phyloP scores from a whole-genome alignment of 2,113 vertebrate genomes.

The Gulo gulo region DNA sequence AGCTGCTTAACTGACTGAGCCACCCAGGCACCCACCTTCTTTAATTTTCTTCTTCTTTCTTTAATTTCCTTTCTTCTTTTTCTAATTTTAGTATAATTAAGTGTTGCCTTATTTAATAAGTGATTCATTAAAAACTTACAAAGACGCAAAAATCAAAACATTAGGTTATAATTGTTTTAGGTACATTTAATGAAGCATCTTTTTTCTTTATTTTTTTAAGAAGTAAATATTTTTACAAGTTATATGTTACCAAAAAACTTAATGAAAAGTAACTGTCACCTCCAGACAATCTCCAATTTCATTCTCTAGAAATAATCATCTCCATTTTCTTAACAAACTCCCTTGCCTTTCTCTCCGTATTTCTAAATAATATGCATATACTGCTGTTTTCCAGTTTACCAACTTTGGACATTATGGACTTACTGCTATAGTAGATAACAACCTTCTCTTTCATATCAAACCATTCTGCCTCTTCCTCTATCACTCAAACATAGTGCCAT shows the following conservation, averaged over 20 bases:
- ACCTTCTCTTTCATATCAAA: not conserved
- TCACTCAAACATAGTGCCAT: not conserved
- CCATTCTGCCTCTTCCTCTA: not conserved
- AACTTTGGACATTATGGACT: not conserved
- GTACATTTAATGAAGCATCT: not conserved
- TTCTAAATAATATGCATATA: not conserved
- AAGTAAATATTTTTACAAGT: not conserved
- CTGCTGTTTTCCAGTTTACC: not conserved
- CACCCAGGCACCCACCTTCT: too few relatives aligned
- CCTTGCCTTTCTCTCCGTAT: not conserved
- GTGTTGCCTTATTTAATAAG: not conserved
- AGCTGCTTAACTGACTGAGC: too few relatives aligned
- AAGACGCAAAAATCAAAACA: not conserved
- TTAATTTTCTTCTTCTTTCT: not conserved
- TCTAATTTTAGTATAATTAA: not conserved
- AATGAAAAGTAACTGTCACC: not conserved
- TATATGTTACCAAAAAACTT: not conserved
- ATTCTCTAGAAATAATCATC: not conserved
- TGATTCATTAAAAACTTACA: slow-evolving; percentile 7
- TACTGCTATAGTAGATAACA: not conserved
- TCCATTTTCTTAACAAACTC: not conserved
- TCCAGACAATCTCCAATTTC: not conserved
- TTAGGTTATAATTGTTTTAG: not conserved
- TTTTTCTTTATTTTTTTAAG: not conserved
- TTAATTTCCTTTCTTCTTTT: slow-evolving; percentile 13